Evolutionary conservation across 1,140 invertebrate genomes (phyloP).

Genomic region (Drosophila lini): DNA sequence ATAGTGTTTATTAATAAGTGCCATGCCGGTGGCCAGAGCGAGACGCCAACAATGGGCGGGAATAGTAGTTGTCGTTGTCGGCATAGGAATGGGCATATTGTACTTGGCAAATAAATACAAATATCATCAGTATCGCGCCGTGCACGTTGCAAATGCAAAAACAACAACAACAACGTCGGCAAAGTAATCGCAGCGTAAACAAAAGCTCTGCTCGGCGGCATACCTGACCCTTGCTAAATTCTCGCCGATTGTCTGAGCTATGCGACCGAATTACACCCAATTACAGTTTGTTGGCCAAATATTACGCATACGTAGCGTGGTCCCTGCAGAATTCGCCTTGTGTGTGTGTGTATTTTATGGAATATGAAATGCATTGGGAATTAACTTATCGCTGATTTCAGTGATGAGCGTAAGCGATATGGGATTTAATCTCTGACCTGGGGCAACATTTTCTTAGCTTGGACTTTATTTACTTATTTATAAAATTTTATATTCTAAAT

Average conservation of each 20-base stretch:
- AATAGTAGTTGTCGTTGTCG: neutral
- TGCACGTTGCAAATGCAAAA: constrained; percentile 39
- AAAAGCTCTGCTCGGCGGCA: constrained; percentile 16
- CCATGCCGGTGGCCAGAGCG: constrained; percentile 13
- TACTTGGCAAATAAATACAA: neutral
- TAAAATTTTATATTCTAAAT: neutral
- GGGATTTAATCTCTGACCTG: neutral
- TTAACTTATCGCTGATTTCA: neutral
- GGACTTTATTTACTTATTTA: neutral
- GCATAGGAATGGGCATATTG: too few relatives aligned
- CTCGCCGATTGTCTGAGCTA: constrained; percentile 6
- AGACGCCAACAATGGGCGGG: neutral
- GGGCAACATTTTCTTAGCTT: neutral
- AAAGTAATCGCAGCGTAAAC: constrained; percentile 29
- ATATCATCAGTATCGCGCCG: constrained; percentile 11
- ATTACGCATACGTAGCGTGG: constrained; percentile 36
- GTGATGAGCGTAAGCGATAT: neutral
- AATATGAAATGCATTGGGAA: neutral
- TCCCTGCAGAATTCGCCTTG: neutral
- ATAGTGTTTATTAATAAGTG: constrained; percentile 44
- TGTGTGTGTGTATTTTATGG: neutral
- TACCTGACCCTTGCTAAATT: constrained; percentile 30
- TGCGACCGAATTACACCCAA: neutral
- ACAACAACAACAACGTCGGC: neutral
- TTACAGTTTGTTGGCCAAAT: neutral